phyloP scores from a whole-genome alignment of 37 sponge, comb jelly and placozoan species.

The Geodia barretti region DNA sequence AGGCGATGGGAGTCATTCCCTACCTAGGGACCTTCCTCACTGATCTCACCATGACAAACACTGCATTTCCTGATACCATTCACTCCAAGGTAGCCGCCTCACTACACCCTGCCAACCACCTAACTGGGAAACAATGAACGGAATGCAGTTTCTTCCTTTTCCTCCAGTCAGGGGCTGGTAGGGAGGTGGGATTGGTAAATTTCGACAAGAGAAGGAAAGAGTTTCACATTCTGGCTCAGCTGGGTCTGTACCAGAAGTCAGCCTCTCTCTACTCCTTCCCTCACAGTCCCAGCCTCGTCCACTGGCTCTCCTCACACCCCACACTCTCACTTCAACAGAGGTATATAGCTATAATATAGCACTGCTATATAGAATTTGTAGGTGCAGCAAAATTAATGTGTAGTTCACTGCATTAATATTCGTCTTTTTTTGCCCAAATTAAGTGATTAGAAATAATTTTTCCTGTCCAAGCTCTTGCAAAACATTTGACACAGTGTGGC shows the following conservation, averaged over 20 bases:
- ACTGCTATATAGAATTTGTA: too few relatives aligned
- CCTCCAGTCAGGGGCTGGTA: background rate
- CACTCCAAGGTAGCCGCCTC: too few relatives aligned
- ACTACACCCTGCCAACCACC: background rate
- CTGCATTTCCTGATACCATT: slow-evolving; percentile 51
- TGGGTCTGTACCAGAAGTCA: slow-evolving; percentile 76
- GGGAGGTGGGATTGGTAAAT: slow-evolving; percentile 75
- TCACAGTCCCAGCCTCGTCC: slow-evolving; percentile 17
- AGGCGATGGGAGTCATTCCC: slow-evolving; percentile 77
- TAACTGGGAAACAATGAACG: background rate
- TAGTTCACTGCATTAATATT: background rate
- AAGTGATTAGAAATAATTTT: too few relatives aligned
- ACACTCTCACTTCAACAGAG: slow-evolving; percentile 45
- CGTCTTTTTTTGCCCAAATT: background rate
- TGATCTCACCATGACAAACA: slow-evolving; percentile 82
- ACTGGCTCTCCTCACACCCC: slow-evolving; percentile 27
- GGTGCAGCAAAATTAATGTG: background rate
- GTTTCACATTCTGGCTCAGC: slow-evolving; percentile 77
- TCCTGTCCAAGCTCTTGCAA: too few relatives aligned
- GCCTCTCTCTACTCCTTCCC: slow-evolving; percentile 61
- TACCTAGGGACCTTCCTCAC: slow-evolving; percentile 90
- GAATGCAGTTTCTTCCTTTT: too few relatives aligned
- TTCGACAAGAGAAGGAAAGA: slow-evolving; percentile 75
- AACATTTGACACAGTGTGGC: too few relatives aligned
- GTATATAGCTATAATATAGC: slow-evolving; percentile 33